phyloP scores from a whole-genome alignment of 2,113 vertebrate genomes.

The Poecilia latipinna region DNA sequence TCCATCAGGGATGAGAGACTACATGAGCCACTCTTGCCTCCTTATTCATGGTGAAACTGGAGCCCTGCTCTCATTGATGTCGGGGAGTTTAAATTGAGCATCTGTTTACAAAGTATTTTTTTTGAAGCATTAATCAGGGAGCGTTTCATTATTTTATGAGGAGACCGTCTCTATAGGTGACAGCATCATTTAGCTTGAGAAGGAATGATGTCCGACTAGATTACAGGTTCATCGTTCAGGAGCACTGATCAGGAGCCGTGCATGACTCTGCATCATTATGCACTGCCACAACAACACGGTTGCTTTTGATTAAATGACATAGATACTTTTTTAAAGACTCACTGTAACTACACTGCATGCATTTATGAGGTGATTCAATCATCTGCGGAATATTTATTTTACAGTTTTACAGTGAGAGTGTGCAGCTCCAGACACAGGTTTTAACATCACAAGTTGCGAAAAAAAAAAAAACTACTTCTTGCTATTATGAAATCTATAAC shows the following conservation, averaged over 20 bases:
- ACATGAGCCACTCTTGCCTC: background rate
- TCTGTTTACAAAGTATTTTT: constrained; percentile 27
- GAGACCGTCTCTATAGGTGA: constrained; percentile 36
- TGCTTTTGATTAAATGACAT: constrained; percentile 6
- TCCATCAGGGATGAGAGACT: constrained; percentile 35
- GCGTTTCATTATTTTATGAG: constrained; percentile 42
- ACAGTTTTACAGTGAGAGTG: background rate
- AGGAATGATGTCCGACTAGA: constrained; percentile 27
- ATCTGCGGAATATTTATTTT: constrained; percentile 9
- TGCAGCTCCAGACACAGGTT: background rate
- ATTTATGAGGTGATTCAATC: constrained; percentile 23
- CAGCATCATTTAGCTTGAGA: constrained; percentile 51
- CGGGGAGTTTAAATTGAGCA: constrained; percentile 29
- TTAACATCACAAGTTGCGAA: background rate
- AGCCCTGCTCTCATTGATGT: constrained; percentile 1
- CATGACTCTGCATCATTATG: constrained; percentile 7
- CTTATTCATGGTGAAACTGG: constrained; percentile 14
- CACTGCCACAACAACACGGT: background rate
- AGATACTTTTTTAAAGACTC: constrained; percentile 16
- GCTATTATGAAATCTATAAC: background rate
- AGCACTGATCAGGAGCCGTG: constrained; percentile 7
- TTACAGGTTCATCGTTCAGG: constrained; percentile 43
- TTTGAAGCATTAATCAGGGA: constrained; percentile 46
- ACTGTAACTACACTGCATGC: background rate
- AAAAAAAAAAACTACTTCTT: background rate